Conservation (phyloP, 1,140 invertebrate species). For the Brachionus sp. region DNA sequence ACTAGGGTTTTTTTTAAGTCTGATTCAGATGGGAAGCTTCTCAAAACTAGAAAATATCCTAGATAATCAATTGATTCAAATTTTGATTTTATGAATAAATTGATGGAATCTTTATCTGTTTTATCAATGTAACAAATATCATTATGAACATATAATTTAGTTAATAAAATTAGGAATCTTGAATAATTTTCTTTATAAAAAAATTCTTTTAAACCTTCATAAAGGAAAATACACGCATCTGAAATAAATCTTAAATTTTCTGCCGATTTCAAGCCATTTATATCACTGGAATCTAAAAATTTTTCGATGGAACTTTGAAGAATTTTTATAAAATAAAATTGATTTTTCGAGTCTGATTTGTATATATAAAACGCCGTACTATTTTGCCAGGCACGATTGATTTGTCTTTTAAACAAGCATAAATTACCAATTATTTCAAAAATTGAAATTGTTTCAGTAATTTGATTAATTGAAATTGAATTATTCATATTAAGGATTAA, state of each 20-base stretch:
- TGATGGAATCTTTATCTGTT: not conserved
- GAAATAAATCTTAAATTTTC: not conserved
- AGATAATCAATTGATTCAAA: not conserved
- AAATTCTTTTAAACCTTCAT: too few relatives aligned
- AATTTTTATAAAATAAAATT: not conserved
- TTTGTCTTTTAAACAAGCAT: not conserved
- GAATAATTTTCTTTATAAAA: not conserved
- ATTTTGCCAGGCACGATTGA: too few relatives aligned
- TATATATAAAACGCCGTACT: too few relatives aligned
- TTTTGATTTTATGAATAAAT: not conserved
- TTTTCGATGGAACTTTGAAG: not conserved
- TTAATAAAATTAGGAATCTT: not conserved
- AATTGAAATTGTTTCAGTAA: not conserved
- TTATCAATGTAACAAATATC: not conserved
- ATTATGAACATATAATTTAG: not conserved
- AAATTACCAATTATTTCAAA: not conserved
- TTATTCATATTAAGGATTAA: not conserved
- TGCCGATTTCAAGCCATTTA: not conserved
- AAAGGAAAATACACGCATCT: too few relatives aligned
- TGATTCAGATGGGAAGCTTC: not conserved
- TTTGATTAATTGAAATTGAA: not conserved
- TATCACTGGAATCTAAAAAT: not conserved
- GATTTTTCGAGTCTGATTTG: too few relatives aligned
- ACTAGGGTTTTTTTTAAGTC: not conserved
- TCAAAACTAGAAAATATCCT: not conserved